Evolutionary conservation across 2,113 vertebrate genomes (phyloP).

Genomic region (Chelonoidis abingdonii): DNA sequence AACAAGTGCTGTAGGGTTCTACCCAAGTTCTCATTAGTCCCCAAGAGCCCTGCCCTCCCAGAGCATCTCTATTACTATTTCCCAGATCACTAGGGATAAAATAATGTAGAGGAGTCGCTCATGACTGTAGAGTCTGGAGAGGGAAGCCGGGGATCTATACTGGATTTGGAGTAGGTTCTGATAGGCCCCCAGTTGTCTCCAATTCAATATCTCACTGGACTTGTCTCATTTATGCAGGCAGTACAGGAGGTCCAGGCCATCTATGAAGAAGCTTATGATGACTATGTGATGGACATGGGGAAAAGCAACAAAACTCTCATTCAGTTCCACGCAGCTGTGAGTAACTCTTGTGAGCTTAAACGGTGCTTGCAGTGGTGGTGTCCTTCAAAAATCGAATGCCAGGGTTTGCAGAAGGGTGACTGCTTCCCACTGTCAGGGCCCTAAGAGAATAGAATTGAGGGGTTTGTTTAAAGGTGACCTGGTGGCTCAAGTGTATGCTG

Average conservation of each 20-base stretch:
- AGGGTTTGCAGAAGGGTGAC: not conserved
- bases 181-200: not conserved
- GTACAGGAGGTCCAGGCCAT: constrained; percentile 89
- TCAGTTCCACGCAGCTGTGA: constrained; percentile 79
- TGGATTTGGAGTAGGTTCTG: not conserved
- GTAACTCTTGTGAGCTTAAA: constrained; percentile 35
- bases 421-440: not conserved
- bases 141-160: not conserved
- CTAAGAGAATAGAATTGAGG: not conserved
- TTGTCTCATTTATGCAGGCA: constrained; percentile 82
- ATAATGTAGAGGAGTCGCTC: not conserved
- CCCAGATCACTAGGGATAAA: not conserved
- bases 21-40: not conserved
- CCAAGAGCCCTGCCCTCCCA: not conserved
- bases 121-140: not conserved
- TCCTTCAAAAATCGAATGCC: not conserved
- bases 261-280: constrained; percentile 84
- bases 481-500: not conserved
- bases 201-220: not conserved
- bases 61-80: not conserved
- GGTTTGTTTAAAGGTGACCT: not conserved
- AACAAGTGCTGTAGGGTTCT: not conserved
- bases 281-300: constrained; percentile 76
- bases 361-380: not conserved
- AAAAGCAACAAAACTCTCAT: constrained; percentile 80